Percentiles rank a stretch among this genome's conserved stretches.
phyloP scores from a whole-genome alignment of 2,797 vertebrate species.

The Oreochromis grahami region DNA sequence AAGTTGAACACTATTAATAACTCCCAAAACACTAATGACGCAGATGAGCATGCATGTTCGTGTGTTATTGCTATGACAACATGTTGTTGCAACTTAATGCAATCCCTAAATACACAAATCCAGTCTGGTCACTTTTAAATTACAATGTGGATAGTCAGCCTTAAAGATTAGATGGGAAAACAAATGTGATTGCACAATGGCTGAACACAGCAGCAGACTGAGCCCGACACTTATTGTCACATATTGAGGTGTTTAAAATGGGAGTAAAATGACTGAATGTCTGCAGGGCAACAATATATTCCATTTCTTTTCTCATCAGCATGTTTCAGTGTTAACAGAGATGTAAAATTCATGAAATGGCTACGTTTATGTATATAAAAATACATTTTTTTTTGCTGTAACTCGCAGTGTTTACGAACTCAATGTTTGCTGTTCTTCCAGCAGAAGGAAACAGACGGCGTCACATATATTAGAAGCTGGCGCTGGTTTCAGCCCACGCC shows the following conservation, averaged over 20 bases:
- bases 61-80: conserved; percentile 1
- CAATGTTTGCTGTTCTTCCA: conserved; percentile 33
- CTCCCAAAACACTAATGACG: neutral
- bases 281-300: neutral
- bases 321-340: neutral
- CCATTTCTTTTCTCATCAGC: neutral
- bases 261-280: conserved; percentile 2
- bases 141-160: neutral
- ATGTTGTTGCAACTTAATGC: neutral
- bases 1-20: neutral
- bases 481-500: neutral
- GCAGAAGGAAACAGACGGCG: neutral
- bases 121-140: conserved; percentile 8
- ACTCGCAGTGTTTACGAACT: neutral
- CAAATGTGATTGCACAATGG: neutral
- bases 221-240: neutral
- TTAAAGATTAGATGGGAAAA: conserved; percentile 22
- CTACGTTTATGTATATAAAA: neutral
- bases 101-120: conserved; percentile 9
- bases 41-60: neutral
- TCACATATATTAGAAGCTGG: conserved; percentile 2
- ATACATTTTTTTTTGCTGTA: neutral
- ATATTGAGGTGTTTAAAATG: neutral
- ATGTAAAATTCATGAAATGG: neutral
- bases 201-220: neutral